Conservation (phyloP, 2,113 vertebrate species). For the Stigmatopora nigra region DNA sequence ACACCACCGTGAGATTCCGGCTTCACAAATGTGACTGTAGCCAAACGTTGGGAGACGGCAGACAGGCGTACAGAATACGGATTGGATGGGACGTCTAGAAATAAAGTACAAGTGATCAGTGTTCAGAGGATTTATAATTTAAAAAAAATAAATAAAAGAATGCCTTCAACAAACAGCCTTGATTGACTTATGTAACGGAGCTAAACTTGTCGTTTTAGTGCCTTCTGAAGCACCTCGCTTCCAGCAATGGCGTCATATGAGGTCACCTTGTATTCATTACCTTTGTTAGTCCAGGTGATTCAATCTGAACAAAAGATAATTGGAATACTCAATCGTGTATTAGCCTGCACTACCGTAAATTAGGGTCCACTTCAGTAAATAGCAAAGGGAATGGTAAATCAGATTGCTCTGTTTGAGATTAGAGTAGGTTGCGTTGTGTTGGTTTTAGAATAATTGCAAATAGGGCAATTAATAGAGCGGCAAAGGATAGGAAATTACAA, state of each 20-base stretch:
- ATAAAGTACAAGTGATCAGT: slow-evolving; percentile 16
- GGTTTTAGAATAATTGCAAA: slow-evolving; percentile 48
- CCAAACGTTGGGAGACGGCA: slow-evolving; percentile 85
- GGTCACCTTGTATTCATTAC: slow-evolving; percentile 48
- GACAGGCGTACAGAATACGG: slow-evolving; percentile 84
- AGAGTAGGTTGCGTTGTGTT: slow-evolving; percentile 39
- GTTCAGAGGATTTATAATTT: too few species aligned
- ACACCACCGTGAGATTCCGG: slow-evolving; percentile 96
- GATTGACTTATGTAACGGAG: neutral
- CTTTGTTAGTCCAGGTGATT: slow-evolving; percentile 50
- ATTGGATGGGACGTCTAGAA: slow-evolving; percentile 88
- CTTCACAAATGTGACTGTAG: slow-evolving; percentile 87
- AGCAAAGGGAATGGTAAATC: slow-evolving; percentile 57
- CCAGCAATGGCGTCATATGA: slow-evolving; percentile 22
- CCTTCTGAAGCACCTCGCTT: slow-evolving; percentile 35
- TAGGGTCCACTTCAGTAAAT: slow-evolving; percentile 62
- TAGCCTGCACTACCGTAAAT: slow-evolving; percentile 53
- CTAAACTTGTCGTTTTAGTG: neutral
- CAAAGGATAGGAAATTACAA: slow-evolving; percentile 22
- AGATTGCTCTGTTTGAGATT: slow-evolving; percentile 57
- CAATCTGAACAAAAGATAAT: slow-evolving; percentile 65
- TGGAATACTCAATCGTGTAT: slow-evolving; percentile 55
- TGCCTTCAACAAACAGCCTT: neutral
- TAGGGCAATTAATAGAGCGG: slow-evolving; percentile 34
- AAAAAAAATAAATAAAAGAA: neutral